Base-by-base conservation (phyloP, 2,797 vertebrate species). In the Cheirogaleus major region DNA sequence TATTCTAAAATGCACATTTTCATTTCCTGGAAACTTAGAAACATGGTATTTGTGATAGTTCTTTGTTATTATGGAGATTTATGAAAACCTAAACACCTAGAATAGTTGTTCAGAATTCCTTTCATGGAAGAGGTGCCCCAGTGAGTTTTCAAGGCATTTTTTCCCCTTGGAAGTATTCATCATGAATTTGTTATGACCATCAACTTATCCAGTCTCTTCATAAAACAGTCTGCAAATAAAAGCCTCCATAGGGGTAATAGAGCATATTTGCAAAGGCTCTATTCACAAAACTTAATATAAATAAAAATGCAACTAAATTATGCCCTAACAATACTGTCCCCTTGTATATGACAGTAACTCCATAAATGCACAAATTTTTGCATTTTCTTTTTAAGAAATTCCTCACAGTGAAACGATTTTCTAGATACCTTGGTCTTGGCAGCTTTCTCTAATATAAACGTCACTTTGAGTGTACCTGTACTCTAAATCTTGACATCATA, bases 381-480 rank as follows among this genome's bases (percentile, higher is more conserved):
- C 35, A 73, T 92, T 93, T 82, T 27, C 48, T 96, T 95, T 11
- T 43, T 52, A 96, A 83, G 3, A 30, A 2, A 83, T 32, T 93
- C 59, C 41, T 95, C 45, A 83, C 6, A 38, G 80, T 78, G 43
- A 97, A 63, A 61, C 5, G n/a, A 45, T 95, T 96, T 93, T 48
- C 27, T 61, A 84, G 32, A 93, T 88, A 23, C 45, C 15, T 52
- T 52, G 18, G 86, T 50, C 61, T 95, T 89, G 43, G 57, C 45
- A 84, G 43, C 22, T 70, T 94, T 38, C 61, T 95, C 45, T 96
- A 97, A 97, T 95, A 96, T 80, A 95, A 95, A 89, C 11, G 41
- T 93, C 95, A 96, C 55, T 95, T 93, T 94, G 63, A 96, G 78
- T 79, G 15, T 17, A 63, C 69, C 69, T 20, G 45, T 79, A 80